Conservation (phyloP, 2,113 vertebrate species). For the Oenanthe melanoleuca region DNA sequence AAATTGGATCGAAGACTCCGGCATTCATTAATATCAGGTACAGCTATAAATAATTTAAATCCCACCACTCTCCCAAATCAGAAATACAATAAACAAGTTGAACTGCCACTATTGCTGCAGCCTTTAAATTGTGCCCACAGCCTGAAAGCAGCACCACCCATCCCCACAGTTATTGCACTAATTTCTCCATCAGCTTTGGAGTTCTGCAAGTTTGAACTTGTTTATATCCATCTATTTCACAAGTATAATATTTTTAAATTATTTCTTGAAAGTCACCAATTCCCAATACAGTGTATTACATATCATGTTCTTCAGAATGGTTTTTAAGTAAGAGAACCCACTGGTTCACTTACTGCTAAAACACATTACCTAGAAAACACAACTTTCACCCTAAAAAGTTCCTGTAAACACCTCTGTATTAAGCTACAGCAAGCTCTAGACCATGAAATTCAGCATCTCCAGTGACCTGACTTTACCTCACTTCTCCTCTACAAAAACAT, state of each 20-base stretch:
- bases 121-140: neutral
- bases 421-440: neutral
- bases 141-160: neutral
- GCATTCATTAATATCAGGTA: neutral
- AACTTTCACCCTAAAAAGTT: neutral
- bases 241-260: neutral
- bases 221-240: neutral
- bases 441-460: constrained; percentile 33
- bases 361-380: neutral
- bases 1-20: neutral
- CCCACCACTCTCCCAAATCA: neutral
- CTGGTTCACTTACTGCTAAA: neutral
- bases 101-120: neutral
- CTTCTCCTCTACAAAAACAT: neutral
- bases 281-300: neutral
- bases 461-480: constrained; percentile 38
- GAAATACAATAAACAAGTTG: neutral
- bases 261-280: neutral
- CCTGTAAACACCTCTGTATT: neutral
- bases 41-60: neutral
- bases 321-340: neutral
- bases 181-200: neutral
- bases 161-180: rapidly evolving
- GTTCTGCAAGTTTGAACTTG: neutral
- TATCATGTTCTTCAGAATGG: neutral